Conservation (phyloP, 2,113 vertebrate species). For the Rhea americana region DNA sequence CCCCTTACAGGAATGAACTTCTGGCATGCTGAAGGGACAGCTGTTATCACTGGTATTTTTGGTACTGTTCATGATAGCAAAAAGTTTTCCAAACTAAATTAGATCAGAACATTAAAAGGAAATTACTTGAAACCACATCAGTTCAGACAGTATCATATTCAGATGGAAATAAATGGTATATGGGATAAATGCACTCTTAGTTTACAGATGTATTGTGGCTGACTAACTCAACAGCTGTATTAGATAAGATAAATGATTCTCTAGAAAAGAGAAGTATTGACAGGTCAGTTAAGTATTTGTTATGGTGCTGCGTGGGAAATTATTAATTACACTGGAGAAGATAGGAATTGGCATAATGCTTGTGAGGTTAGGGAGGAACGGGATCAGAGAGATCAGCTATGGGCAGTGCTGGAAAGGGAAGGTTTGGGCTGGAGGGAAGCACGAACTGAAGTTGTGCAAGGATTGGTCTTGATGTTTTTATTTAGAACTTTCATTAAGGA, state of each 20-base stretch:
- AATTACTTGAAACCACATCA: neutral
- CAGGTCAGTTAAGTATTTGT: neutral
- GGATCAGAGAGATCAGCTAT: neutral
- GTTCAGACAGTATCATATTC: neutral
- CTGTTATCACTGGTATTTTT: neutral
- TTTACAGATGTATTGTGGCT: neutral
- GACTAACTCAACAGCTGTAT: neutral
- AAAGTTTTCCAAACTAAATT: neutral
- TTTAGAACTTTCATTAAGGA: neutral
- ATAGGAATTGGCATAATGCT: neutral
- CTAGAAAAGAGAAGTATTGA: neutral
- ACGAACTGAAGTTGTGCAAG: rapidly evolving
- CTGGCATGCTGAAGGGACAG: neutral
- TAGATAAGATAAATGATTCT: neutral
- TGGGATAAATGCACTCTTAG: neutral
- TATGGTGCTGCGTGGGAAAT: neutral
- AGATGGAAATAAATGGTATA: neutral
- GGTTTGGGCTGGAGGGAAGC: neutral
- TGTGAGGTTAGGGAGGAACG: neutral
- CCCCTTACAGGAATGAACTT: neutral
- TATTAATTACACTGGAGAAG: neutral
- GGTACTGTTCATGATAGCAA: neutral
- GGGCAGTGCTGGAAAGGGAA: neutral
- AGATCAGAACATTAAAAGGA: neutral
- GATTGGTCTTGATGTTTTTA: neutral